phyloP scores from a whole-genome alignment of 2,113 vertebrate genomes.

The Passerina amoena region DNA sequence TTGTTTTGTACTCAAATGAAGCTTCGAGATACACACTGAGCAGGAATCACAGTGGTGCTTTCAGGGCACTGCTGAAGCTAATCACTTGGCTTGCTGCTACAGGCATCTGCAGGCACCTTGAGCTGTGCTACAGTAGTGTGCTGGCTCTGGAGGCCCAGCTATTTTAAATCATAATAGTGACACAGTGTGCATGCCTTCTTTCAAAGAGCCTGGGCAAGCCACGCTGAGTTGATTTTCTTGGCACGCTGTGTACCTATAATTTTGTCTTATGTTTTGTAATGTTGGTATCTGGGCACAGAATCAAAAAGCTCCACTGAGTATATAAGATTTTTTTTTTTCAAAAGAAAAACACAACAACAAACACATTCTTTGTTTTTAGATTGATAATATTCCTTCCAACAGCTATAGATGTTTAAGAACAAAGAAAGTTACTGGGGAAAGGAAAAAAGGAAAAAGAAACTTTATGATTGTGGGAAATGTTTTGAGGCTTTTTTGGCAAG shows the following conservation, averaged over 20 bases:
- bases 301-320: constrained; percentile 24
- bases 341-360: constrained; percentile 9
- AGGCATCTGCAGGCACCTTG: constrained; percentile 46
- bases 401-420: constrained; percentile 2
- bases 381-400: background rate
- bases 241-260: background rate
- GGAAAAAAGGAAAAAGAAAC: background rate
- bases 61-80: background rate
- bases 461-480: background rate
- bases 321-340: background rate
- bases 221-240: constrained; percentile 43
- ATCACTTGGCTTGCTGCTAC: constrained; percentile 18
- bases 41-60: constrained; percentile 1
- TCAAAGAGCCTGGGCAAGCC: constrained; percentile 37
- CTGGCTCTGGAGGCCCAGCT: constrained; percentile 2
- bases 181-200: constrained; percentile 32
- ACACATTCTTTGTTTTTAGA: constrained; percentile 2
- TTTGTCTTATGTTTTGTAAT: constrained; percentile 27
- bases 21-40: background rate
- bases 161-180: constrained; percentile 57
- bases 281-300: constrained; percentile 30
- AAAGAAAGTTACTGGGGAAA: background rate
- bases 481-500: background rate
- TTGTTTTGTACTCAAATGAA: background rate
- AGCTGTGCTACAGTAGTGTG: background rate